These are phyloP conservation scores for Percina caprodes DNA, from an alignment of 2,113 vertebrate species.

Conservation along the genomic window DNA sequence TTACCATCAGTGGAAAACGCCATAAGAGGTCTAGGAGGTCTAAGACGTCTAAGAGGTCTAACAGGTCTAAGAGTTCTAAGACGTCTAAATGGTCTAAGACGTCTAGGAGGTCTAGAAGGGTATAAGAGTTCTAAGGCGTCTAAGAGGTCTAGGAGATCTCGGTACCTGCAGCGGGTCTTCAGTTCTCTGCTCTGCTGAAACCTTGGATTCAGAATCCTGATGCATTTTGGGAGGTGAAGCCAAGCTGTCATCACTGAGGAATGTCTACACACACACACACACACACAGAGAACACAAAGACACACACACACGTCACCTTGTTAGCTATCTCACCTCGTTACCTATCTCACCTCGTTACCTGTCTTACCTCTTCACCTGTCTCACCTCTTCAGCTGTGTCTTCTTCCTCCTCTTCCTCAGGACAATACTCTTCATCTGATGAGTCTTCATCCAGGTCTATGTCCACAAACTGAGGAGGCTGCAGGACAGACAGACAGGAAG, in stretches of 20 bases:
- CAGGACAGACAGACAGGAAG: background rate
- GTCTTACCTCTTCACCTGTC: too few species aligned
- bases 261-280: slow-evolving; percentile 77
- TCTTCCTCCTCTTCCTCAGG: slow-evolving; percentile 96
- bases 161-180: slow-evolving; percentile 20
- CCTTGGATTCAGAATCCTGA: slow-evolving; percentile 63
- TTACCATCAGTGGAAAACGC: too few species aligned
- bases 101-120: too few species aligned
- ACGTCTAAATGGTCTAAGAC: too few species aligned
- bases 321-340: too few species aligned
- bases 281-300: background rate
- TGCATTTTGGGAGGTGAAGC: slow-evolving; percentile 88
- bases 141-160: too few species aligned
- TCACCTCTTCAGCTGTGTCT: slow-evolving; percentile 91
- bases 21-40: too few species aligned
- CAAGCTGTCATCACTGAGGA: slow-evolving; percentile 94
- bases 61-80: too few species aligned
- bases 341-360: too few species aligned
- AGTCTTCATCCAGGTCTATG: slow-evolving; percentile 94
- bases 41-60: too few species aligned
- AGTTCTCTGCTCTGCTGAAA: background rate
- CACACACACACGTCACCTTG: too few species aligned
- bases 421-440: slow-evolving; percentile 96
- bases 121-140: too few species aligned
- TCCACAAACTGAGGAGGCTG: slow-evolving; percentile 97